These are phyloP conservation scores for Hystrix brachyura DNA, from an alignment of 2,113 vertebrate species.

Conservation along the genomic window DNA sequence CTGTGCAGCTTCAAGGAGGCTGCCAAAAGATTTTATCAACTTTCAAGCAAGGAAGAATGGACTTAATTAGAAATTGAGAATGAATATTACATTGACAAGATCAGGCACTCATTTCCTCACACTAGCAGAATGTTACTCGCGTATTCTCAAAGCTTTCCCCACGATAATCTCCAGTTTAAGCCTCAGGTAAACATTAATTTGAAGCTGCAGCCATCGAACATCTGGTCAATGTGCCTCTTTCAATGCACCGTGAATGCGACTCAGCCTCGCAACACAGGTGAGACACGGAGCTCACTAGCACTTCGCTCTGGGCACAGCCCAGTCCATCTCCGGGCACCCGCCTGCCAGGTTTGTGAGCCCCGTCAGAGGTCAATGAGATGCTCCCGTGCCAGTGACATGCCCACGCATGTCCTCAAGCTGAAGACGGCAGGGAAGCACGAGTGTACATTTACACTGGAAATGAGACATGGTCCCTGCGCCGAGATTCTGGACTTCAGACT, in stretches of 20 bases:
- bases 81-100: slow-evolving; percentile 61
- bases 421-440: background rate
- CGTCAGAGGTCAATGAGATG: background rate
- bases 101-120: slow-evolving; percentile 62
- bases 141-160: background rate
- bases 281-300: background rate
- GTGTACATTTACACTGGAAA: background rate
- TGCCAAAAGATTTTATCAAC: slow-evolving; percentile 63
- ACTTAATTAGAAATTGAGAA: slow-evolving; percentile 41
- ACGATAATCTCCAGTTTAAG: background rate
- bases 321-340: background rate
- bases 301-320: background rate
- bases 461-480: background rate
- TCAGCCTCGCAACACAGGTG: background rate
- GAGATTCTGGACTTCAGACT: background rate
- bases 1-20: slow-evolving; percentile 22
- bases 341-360: background rate
- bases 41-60: slow-evolving; percentile 61
- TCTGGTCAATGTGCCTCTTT: background rate
- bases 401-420: background rate
- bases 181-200: background rate
- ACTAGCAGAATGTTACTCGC: slow-evolving; percentile 14
- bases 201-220: background rate
- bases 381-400: background rate
- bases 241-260: background rate